These are phyloP conservation scores for Cariama cristata DNA, from an alignment of 2,113 vertebrate genomes.

Conservation along the genomic window DNA sequence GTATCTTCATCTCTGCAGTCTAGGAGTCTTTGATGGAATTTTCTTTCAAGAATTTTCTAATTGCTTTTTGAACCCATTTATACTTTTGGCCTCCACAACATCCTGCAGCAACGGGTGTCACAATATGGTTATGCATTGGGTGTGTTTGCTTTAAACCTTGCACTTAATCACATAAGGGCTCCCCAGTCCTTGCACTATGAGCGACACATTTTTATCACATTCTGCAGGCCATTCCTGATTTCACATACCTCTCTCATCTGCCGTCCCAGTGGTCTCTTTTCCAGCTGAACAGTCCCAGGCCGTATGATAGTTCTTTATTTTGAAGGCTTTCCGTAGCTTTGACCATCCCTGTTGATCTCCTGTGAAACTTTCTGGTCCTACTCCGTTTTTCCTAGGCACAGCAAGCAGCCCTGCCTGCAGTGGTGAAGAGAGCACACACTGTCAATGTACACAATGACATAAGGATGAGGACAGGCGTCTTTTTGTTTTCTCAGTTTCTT, in stretches of 20 bases:
- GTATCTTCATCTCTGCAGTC: background rate
- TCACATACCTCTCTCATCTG: background rate
- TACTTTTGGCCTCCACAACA: background rate
- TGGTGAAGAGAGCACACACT: background rate
- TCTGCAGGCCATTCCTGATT: background rate
- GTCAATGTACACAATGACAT: background rate
- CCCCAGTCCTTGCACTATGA: background rate
- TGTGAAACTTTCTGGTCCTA: background rate
- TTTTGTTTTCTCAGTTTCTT: background rate
- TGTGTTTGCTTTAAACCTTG: slow-evolving; percentile 26
- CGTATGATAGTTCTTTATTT: background rate
- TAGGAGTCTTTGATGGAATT: slow-evolving; percentile 14
- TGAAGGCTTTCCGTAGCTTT: background rate
- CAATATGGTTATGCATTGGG: background rate
- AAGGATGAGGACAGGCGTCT: background rate
- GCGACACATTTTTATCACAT: background rate
- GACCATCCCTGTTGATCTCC: background rate
- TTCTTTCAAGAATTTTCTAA: slow-evolving; percentile 21
- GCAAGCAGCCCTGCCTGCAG: background rate
- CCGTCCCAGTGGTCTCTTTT: background rate
- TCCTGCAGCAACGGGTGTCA: background rate
- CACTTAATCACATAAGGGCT: background rate
- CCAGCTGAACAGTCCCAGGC: background rate
- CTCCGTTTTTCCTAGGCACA: background rate
- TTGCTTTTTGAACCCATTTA: background rate